These are phyloP conservation scores for Monopterus albus DNA, from an alignment of 2,113 vertebrate genomes.

Conservation along the genomic window DNA sequence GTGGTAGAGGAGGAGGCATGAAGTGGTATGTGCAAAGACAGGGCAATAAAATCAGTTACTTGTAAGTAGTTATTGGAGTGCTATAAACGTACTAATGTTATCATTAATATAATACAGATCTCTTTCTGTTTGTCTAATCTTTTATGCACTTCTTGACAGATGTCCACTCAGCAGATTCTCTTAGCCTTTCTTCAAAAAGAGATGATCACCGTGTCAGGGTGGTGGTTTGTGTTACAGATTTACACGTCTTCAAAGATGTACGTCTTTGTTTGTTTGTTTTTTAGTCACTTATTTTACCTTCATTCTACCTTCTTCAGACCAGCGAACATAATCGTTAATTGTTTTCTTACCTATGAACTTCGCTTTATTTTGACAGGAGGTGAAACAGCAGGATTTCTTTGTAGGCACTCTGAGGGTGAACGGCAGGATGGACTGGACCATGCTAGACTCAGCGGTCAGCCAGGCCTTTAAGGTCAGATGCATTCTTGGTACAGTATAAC, in stretches of 20 bases:
- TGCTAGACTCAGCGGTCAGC: conserved; percentile 92
- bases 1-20: not conserved
- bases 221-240: conserved; percentile 89
- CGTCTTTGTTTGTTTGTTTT: conserved; percentile 54
- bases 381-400: conserved; percentile 96
- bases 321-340: not conserved
- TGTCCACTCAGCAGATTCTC: conserved; percentile 79
- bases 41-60: too few relatives aligned
- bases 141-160: conserved; percentile 69
- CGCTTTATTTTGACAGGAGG: conserved; percentile 81
- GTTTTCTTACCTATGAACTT: not conserved
- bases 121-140: not conserved
- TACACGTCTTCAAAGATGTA: conserved; percentile 95
- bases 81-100: too few relatives aligned
- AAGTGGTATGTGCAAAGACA: too few relatives aligned
- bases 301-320: not conserved
- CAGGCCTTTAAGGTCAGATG: conserved; percentile 92
- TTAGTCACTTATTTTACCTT: not conserved
- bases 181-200: conserved; percentile 84
- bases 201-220: conserved; percentile 90
- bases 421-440: conserved; percentile 93
- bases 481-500: too few relatives aligned
- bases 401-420: conserved; percentile 90
- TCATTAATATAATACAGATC: too few relatives aligned
- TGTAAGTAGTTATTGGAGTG: too few relatives aligned